phyloP scores from a whole-genome alignment of 2,797 vertebrate species.

The Anomalospiza imberbis region DNA sequence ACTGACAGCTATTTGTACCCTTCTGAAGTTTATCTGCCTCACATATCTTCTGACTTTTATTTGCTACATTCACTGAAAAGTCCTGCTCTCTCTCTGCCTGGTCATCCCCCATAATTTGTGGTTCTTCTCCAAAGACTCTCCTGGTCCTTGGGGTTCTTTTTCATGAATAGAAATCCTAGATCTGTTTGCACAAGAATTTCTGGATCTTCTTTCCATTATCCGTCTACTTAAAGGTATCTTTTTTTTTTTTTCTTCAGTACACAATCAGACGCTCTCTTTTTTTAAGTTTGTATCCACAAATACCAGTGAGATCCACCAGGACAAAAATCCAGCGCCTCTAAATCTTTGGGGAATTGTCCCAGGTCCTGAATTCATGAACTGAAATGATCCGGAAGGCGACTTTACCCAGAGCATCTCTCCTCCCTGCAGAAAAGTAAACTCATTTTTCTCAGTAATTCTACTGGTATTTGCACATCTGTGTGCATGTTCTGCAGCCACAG shows the following conservation, averaged over 20 bases:
- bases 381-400: rapidly evolving
- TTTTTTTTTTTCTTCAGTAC: neutral
- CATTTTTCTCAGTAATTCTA: neutral
- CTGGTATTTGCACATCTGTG: neutral
- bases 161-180: neutral
- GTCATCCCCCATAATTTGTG: neutral
- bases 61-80: neutral
- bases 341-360: slow-evolving; percentile 59
- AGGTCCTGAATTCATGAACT: slow-evolving; percentile 56
- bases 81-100: neutral
- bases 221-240: neutral
- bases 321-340: rapidly evolving
- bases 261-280: neutral
- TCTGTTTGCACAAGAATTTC: neutral
- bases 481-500: neutral
- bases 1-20: neutral
- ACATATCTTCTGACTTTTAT: neutral
- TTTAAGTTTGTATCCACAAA: neutral
- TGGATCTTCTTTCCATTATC: neutral
- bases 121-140: neutral
- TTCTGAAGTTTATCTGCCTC: neutral
- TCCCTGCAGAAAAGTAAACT: neutral
- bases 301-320: rapidly evolving
- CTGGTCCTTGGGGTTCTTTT: neutral
- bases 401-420: neutral